phyloP scores from a whole-genome alignment of 2,888 invertebrate genomes.

The Hecatera dysodea region DNA sequence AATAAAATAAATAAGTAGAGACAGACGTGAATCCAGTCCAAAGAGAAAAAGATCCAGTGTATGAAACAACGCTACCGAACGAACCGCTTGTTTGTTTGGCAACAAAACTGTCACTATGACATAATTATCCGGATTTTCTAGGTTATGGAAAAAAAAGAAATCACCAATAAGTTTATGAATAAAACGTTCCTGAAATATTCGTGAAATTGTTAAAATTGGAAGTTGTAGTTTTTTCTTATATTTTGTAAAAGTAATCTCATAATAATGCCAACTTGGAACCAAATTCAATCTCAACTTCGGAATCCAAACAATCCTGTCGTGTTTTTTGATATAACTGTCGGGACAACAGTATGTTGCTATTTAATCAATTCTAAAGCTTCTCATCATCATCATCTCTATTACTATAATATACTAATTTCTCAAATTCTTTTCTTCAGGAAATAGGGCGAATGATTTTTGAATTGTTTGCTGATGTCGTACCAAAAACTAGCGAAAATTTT shows the following conservation, averaged over 20 bases:
- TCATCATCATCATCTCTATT: background rate
- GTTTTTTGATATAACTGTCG: constrained; percentile 99
- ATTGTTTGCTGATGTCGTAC: constrained; percentile 98
- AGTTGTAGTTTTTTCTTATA: background rate
- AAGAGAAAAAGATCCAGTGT: too few species aligned
- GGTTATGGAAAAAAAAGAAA: constrained; percentile 10
- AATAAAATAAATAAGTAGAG: too few species aligned
- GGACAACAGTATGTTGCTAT: constrained; percentile 94
- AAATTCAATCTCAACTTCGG: constrained; percentile 96
- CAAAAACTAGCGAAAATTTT: constrained; percentile 99
- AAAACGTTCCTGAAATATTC: background rate
- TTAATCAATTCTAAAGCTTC: too few species aligned
- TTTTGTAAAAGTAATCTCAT: background rate
- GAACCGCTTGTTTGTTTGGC: background rate
- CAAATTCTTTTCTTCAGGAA: constrained; percentile 91
- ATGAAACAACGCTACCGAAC: too few species aligned
- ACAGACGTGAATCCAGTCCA: too few species aligned
- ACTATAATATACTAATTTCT: background rate
- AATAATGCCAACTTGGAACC: constrained; percentile 98
- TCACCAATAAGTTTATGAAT: background rate
- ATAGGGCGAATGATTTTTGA: constrained; percentile 99
- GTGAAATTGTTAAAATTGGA: background rate
- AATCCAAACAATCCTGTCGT: constrained; percentile 99
- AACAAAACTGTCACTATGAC: background rate
- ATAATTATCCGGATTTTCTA: background rate